A percentile compares a stretch with the other conserved stretches of the same genome.
Evolutionary conservation across 1,140 invertebrate species (phyloP).

Genomic region (Leptinotarsa defecta): DNA sequence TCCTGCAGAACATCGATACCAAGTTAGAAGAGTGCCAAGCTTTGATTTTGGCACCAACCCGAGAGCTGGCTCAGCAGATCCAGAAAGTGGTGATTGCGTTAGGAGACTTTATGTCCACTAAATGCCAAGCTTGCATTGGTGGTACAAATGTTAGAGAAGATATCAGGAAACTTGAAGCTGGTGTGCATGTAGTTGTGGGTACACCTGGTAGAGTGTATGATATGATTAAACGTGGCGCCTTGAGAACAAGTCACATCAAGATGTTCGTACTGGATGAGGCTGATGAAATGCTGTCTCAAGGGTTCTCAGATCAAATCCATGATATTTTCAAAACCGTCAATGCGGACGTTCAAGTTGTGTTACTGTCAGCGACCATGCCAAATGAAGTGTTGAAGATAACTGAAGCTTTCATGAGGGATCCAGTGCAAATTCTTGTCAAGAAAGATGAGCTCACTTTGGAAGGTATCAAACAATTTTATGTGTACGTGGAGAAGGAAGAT

Average conservation of each 20-base stretch:
- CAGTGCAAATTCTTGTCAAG: constrained; percentile 96
- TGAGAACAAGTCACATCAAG: constrained; percentile 95
- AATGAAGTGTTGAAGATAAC: constrained; percentile 99
- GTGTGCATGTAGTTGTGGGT: constrained; percentile 97
- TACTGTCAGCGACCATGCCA: constrained; percentile 97
- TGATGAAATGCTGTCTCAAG: constrained; percentile 99
- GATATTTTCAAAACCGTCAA: constrained; percentile 98
- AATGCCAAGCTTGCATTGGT: constrained; percentile 97
- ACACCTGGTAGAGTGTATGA: constrained; percentile 97
- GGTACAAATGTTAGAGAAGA: constrained; percentile 73
- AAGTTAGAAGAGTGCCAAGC: constrained; percentile 82
- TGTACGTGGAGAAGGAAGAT: constrained; percentile 92
- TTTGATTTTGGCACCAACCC: too few species aligned
- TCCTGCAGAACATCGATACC: constrained; percentile 92
- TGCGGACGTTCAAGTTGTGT: constrained; percentile 93
- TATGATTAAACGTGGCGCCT: constrained; percentile 95
- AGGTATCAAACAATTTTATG: constrained; percentile 91
- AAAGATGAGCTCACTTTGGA: constrained; percentile 53
- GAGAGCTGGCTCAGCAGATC: too few species aligned
- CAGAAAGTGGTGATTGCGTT: constrained; percentile 51
- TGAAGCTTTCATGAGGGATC: constrained; percentile 99
- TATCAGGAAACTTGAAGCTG: constrained; percentile 96
- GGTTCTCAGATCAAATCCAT: constrained; percentile 99
- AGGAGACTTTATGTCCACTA: constrained; percentile 77
- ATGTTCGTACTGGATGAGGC: constrained; percentile 98